Percentiles rank a stretch among this genome's conserved stretches.
Evolutionary conservation across 2,113 vertebrate genomes (phyloP).

Genomic region (Lota lota): DNA sequence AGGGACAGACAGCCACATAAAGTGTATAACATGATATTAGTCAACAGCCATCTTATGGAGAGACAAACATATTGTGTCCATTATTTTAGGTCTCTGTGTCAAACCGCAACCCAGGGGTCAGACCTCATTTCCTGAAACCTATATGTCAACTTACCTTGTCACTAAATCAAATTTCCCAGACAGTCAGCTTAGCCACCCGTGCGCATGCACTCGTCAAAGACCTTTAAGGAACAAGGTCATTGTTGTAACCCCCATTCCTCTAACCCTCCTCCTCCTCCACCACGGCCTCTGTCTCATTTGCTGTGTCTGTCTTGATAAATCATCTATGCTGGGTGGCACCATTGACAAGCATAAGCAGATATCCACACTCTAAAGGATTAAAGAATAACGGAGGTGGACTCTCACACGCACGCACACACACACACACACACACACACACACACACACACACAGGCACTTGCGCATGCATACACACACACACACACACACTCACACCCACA

Average conservation of each 20-base stretch:
- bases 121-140: slow-evolving; percentile 28
- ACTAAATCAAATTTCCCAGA: slow-evolving; percentile 48
- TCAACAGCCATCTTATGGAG: too few species aligned
- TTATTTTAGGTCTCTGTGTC: slow-evolving; percentile 30
- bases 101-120: slow-evolving; percentile 18
- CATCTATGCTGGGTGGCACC: not conserved
- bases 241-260: not conserved
- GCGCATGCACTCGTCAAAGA: slow-evolving; percentile 18
- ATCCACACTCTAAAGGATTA: slow-evolving; percentile 24
- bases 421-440: not conserved
- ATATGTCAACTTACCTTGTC: slow-evolving; percentile 35
- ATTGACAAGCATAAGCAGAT: slow-evolving; percentile 6
- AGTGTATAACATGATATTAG: too few species aligned
- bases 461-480: not conserved
- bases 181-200: slow-evolving; percentile 4
- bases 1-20: too few species aligned
- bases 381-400: slow-evolving; percentile 1
- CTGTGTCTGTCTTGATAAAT: slow-evolving; percentile 19
- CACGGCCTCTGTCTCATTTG: too few species aligned
- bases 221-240: slow-evolving; percentile 34
- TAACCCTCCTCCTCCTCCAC: not conserved
- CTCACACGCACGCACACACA: slow-evolving; percentile 1
- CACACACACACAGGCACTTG: not conserved
- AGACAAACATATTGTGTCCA: too few species aligned
- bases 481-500: not conserved